Evolutionary conservation across 2,797 vertebrate species (phyloP).

Genomic region (Meriones psammophilus): DNA sequence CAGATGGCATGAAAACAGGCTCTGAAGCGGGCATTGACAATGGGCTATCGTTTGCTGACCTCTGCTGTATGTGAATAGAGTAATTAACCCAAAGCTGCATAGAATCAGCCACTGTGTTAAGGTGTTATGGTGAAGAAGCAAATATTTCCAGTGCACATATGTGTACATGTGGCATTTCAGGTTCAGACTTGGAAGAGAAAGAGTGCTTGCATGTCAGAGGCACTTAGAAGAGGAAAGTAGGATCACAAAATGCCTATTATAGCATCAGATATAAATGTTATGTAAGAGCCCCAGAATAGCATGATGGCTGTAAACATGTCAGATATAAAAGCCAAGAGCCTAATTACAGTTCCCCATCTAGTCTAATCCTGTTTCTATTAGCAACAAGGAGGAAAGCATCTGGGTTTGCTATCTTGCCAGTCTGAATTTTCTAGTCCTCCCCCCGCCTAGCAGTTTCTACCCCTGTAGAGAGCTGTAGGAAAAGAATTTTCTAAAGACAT

Average conservation of each 20-base stretch:
- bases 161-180: constrained; percentile 46
- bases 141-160: constrained; percentile 13
- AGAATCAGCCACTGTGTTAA: constrained; percentile 52
- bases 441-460: constrained; percentile 58
- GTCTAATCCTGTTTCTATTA: constrained; percentile 85
- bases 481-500: constrained; percentile 67
- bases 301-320: constrained; percentile 85
- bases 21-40: not conserved
- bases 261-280: constrained; percentile 86
- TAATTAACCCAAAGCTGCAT: constrained; percentile 42
- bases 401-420: constrained; percentile 76
- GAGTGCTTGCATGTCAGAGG: constrained; percentile 64
- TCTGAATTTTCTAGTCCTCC: constrained; percentile 74
- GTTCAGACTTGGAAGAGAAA: constrained; percentile 40
- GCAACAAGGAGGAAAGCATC: constrained; percentile 84
- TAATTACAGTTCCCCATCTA: constrained; percentile 85
- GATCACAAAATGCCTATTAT: constrained; percentile 82
- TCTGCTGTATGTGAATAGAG: constrained; percentile 30
- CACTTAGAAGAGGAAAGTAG: constrained; percentile 79
- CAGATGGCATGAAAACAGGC: not conserved
- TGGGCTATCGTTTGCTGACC: constrained; percentile 23
- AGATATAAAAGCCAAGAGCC: constrained; percentile 85
- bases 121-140: constrained; percentile 47
- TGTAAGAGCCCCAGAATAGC: constrained; percentile 84
- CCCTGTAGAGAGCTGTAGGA: constrained; percentile 41